Percentiles rank a stretch among this genome's conserved stretches.
These are phyloP conservation scores for Pangasius macronema DNA, from an alignment of 2,797 vertebrate species.

Conservation along the genomic window DNA sequence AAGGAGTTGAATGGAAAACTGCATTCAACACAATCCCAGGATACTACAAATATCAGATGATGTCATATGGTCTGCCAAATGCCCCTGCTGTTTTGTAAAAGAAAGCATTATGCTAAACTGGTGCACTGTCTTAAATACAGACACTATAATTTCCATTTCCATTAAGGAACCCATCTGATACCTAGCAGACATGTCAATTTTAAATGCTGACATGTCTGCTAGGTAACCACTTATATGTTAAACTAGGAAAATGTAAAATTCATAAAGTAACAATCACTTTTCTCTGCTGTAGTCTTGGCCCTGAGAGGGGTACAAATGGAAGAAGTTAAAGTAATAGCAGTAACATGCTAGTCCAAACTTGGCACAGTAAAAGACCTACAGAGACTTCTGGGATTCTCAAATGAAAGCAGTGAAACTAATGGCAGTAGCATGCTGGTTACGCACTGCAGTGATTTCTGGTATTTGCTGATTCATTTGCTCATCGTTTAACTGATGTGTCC, in stretches of 20 bases:
- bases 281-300: neutral
- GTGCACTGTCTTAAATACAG: neutral
- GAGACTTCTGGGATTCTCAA: constrained; percentile 1
- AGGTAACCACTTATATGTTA: neutral
- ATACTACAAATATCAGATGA: neutral
- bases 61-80: neutral
- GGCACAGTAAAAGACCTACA: constrained; percentile 35
- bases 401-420: constrained; percentile 13
- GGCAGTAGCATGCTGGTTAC: neutral
- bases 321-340: neutral
- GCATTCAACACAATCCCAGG: neutral
- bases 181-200: neutral
- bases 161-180: neutral
- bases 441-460: neutral
- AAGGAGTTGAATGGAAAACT: neutral
- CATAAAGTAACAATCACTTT: neutral
- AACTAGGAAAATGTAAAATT: neutral
- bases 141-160: neutral
- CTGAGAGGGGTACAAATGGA: neutral
- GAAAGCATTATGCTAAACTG: neutral
- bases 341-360: constrained; percentile 2
- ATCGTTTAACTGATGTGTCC: neutral
- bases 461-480: neutral
- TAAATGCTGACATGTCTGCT: neutral
- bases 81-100: neutral